Evolutionary conservation across 2,113 vertebrate species (phyloP).

Genomic region (Oreochromis aureus): DNA sequence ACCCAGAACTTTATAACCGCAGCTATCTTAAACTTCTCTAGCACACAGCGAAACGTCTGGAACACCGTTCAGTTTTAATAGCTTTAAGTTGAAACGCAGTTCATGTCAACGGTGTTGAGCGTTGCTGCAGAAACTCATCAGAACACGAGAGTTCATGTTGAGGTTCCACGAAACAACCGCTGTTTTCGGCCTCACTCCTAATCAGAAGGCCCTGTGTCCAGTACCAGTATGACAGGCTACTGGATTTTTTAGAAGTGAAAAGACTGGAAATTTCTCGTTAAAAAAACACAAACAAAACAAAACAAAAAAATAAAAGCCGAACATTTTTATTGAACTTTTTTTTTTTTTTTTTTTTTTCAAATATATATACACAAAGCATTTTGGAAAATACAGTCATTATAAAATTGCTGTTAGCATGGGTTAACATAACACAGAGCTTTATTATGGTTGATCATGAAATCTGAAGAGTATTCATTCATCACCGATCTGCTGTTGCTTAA

Average conservation of each 20-base stretch:
- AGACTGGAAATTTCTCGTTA: background rate
- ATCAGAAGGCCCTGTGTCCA: too few relatives aligned
- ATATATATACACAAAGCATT: background rate
- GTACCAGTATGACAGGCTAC: background rate
- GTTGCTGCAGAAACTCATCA: background rate
- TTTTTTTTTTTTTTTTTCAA: too few relatives aligned
- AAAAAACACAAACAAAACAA: background rate
- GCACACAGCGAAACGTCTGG: background rate
- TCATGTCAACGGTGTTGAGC: accelerated
- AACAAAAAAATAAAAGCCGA: accelerated
- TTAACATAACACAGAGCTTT: background rate
- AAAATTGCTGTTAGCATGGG: background rate
- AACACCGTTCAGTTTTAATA: background rate
- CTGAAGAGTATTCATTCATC: background rate
- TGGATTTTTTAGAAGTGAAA: background rate
- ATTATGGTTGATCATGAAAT: background rate
- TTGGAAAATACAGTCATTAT: background rate
- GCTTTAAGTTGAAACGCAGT: background rate
- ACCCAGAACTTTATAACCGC: background rate
- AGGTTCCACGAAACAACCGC: background rate
- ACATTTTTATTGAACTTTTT: background rate
- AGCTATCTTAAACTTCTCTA: background rate
- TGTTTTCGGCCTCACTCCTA: background rate
- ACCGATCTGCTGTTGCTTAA: accelerated
- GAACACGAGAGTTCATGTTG: background rate